Evolutionary conservation across 2,888 invertebrate genomes (phyloP).

Genomic region (Eurytoma adleriae): DNA sequence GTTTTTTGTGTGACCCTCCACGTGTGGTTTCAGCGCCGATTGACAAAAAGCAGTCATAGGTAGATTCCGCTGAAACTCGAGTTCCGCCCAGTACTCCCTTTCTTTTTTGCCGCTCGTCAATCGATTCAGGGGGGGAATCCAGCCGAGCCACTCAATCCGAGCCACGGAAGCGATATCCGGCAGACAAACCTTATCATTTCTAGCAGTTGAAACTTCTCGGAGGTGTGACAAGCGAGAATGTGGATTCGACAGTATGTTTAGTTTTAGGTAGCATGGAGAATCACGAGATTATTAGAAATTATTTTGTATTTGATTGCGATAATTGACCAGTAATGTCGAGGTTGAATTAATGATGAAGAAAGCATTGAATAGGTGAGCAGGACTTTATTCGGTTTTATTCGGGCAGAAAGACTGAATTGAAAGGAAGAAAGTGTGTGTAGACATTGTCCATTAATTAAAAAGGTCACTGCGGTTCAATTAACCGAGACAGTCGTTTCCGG

Average conservation of each 20-base stretch:
- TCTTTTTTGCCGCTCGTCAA: neutral
- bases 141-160: conserved; percentile 24
- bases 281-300: too few species aligned
- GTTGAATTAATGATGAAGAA: too few species aligned
- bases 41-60: neutral
- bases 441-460: conserved; percentile 49
- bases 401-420: conserved; percentile 22
- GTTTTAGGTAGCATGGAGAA: too few species aligned
- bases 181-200: neutral
- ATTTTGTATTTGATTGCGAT: too few species aligned
- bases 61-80: neutral
- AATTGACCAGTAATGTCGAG: too few species aligned
- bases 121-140: conserved; percentile 5
- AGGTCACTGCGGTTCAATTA: conserved; percentile 37
- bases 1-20: too few species aligned
- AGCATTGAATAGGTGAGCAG: too few species aligned
- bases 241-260: too few species aligned
- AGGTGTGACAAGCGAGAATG: neutral
- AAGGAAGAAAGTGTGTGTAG: conserved; percentile 17
- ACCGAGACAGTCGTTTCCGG: conserved; percentile 17
- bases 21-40: neutral
- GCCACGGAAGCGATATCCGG: conserved; percentile 18
- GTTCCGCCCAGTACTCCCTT: neutral
- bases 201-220: neutral
- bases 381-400: too few species aligned